phyloP scores from a whole-genome alignment of 1,140 invertebrate genomes.

The Vanessa tameamea region DNA sequence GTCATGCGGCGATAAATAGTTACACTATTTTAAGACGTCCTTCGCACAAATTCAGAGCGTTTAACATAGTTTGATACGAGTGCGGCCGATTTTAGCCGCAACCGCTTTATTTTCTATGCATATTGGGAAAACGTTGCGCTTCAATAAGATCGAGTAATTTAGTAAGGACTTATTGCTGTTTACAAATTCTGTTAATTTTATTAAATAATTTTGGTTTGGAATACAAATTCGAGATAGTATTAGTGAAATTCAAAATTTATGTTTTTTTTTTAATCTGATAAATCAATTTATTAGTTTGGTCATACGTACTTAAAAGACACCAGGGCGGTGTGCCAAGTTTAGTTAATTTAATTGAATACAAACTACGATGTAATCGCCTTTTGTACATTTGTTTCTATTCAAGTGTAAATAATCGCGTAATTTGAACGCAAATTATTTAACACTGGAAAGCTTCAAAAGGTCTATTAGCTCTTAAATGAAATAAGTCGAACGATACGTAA shows the following conservation, averaged over 20 bases:
- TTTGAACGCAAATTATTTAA: conserved; percentile 13
- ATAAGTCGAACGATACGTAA: conserved; percentile 49
- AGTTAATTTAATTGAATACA: too few species aligned
- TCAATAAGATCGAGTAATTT: neutral
- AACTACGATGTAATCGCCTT: too few species aligned
- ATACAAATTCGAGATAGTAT: neutral
- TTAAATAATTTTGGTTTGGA: too few species aligned
- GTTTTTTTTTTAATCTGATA: too few species aligned
- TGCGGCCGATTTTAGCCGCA: conserved; percentile 30
- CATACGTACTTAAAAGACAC: too few species aligned
- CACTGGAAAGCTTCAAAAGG: conserved; percentile 36
- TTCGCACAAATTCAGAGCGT: conserved; percentile 65
- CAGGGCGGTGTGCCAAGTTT: too few species aligned
- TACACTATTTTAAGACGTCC: conserved; percentile 73
- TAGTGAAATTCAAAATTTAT: neutral
- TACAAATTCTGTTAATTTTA: neutral
- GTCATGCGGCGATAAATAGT: conserved; percentile 66
- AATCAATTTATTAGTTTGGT: too few species aligned
- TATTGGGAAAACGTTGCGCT: neutral
- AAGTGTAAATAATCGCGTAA: neutral
- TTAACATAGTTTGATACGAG: conserved; percentile 68
- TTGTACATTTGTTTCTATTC: too few species aligned
- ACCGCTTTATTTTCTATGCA: conserved; percentile 13
- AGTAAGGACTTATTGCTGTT: neutral
- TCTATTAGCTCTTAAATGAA: conserved; percentile 41